phyloP scores from a whole-genome alignment of 1,140 invertebrate species.

The Aleiodes sp. region DNA sequence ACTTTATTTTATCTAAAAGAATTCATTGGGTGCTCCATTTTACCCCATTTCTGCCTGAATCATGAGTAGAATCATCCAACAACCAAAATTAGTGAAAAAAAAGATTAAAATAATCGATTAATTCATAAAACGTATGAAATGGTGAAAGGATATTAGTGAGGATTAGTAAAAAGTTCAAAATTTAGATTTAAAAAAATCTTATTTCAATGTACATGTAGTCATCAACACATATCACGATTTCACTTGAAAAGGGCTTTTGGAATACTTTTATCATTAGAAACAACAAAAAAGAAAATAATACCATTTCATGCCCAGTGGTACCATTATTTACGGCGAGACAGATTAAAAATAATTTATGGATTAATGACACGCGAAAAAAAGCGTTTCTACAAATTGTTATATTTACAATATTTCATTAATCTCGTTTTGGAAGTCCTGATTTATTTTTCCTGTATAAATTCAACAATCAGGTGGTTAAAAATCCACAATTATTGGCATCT shows the following conservation, averaged over 20 bases:
- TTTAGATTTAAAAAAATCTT: slow-evolving; percentile 10
- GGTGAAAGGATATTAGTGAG: background rate
- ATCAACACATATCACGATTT: slow-evolving; percentile 32
- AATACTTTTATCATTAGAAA: no score
- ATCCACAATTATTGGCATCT: slow-evolving; percentile 35
- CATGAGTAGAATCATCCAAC: no score
- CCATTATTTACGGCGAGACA: background rate
- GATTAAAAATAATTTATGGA: background rate
- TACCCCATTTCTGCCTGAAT: no score
- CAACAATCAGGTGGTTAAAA: background rate
- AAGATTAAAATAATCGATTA: background rate
- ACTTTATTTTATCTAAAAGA: no score
- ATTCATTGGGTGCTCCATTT: no score
- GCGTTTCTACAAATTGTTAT: slow-evolving; percentile 19
- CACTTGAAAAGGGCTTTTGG: background rate
- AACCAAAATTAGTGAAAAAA: no score
- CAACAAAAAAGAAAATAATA: background rate
- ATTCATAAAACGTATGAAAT: background rate
- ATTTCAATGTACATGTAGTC: slow-evolving; percentile 26
- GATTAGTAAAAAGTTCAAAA: background rate
- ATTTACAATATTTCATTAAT: slow-evolving; percentile 26
- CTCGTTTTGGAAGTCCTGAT: slow-evolving; percentile 3
- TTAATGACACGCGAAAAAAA: background rate
- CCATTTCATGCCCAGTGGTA: background rate
- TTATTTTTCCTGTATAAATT: no score